Evolutionary conservation across 2,797 vertebrate species (phyloP).

Genomic region (Characodon lateralis): DNA sequence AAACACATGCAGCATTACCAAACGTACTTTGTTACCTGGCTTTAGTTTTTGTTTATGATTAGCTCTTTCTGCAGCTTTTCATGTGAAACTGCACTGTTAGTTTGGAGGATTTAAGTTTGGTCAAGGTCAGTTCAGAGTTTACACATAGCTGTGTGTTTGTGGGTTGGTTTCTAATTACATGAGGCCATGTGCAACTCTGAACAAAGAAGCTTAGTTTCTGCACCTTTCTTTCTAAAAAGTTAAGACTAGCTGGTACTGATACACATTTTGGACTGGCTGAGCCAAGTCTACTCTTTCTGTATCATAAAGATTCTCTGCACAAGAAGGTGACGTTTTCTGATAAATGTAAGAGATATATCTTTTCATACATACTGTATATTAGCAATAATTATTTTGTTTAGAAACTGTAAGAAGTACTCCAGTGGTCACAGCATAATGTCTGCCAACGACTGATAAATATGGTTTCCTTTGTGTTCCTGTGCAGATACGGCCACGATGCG

Average conservation of each 20-base stretch:
- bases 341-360: background rate
- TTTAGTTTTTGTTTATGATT: background rate
- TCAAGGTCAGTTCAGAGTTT: constrained; percentile 61
- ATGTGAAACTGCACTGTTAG: constrained; percentile 8
- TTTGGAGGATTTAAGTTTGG: constrained; percentile 51
- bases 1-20: background rate
- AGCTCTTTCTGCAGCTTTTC: background rate
- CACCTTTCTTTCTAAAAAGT: constrained; percentile 4
- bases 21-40: background rate
- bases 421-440: background rate
- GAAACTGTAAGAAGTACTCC: background rate
- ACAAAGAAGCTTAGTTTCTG: constrained; percentile 30
- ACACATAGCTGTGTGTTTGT: constrained; percentile 65
- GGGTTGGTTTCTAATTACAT: constrained; percentile 61
- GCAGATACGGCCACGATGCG: constrained; percentile 90
- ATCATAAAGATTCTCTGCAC: background rate
- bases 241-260: background rate
- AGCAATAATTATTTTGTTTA: no score
- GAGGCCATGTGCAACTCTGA: constrained; percentile 39
- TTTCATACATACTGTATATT: no score
- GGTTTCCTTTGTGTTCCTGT: background rate
- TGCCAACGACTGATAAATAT: background rate
- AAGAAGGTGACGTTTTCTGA: background rate
- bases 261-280: background rate
- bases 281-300: background rate